Evolutionary conservation across 2,113 vertebrate species (phyloP).

Genomic region (Chaetorhynchus papuensis): DNA sequence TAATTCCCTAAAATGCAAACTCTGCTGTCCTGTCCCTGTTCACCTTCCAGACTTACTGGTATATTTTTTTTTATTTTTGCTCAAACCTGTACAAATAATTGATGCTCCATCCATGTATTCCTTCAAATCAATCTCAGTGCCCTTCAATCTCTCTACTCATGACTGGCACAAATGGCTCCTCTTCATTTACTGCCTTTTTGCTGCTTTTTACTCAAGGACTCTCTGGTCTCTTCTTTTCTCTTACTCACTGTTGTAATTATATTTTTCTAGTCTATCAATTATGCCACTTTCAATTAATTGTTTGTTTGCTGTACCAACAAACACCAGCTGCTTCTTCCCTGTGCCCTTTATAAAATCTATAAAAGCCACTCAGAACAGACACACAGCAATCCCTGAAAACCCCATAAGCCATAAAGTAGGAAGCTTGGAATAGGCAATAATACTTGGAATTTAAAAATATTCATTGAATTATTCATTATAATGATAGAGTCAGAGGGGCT

Average conservation of each 20-base stretch:
- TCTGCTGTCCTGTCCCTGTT: background rate
- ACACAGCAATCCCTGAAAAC: background rate
- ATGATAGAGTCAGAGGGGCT: background rate
- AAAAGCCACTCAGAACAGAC: background rate
- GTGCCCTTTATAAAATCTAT: background rate
- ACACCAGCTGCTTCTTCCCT: background rate
- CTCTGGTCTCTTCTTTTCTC: background rate
- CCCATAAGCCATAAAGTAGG: background rate
- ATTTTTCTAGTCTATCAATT: background rate
- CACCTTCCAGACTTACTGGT: background rate
- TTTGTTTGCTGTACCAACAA: background rate
- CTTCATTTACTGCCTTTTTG: background rate
- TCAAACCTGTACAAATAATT: background rate
- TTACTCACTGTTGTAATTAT: background rate
- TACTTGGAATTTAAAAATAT: background rate
- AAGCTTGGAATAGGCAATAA: background rate
- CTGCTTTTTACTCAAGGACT: background rate
- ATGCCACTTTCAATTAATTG: background rate
- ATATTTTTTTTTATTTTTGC: background rate
- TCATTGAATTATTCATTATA: background rate
- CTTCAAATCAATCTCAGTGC: background rate
- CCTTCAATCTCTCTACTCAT: background rate
- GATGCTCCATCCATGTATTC: accelerated
- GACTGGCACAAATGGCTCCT: background rate
- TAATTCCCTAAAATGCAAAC: background rate